phyloP scores from a whole-genome alignment of 2,113 vertebrate genomes.

The Paradisaea rubra region DNA sequence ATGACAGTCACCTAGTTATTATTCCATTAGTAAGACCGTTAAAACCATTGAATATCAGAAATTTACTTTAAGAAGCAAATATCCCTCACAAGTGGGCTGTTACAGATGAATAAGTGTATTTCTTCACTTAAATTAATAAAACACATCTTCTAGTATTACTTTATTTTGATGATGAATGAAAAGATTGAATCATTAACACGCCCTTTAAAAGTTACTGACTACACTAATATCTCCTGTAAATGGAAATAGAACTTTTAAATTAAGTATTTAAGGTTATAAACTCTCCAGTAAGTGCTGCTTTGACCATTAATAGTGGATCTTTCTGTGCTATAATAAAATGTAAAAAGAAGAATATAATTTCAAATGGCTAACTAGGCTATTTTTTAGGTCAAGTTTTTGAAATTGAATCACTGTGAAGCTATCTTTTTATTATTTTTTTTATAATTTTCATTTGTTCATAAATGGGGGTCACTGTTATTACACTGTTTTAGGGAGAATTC shows the following conservation, averaged over 20 bases:
- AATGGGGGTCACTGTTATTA: not conserved
- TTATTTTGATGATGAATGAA: conserved; percentile 66
- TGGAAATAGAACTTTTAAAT: conserved; percentile 66
- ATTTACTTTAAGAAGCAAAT: conserved; percentile 57
- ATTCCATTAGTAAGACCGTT: conserved; percentile 74
- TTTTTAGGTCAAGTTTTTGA: not conserved
- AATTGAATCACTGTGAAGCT: not conserved
- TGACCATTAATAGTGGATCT: conserved; percentile 58
- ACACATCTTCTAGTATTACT: conserved; percentile 57
- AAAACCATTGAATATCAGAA: conserved; percentile 56
- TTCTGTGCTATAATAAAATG: not conserved
- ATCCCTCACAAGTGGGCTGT: conserved; percentile 52
- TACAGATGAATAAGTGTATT: conserved; percentile 73
- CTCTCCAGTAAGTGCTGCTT: conserved; percentile 63
- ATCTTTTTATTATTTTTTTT: not conserved
- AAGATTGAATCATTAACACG: conserved; percentile 68
- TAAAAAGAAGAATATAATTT: conserved; percentile 10
- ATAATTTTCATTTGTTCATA: not conserved
- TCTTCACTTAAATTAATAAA: conserved; percentile 71
- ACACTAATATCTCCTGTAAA: conserved; percentile 67
- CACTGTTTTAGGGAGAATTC: not conserved
- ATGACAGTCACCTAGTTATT: conserved; percentile 53
- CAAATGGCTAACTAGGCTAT: conserved; percentile 14
- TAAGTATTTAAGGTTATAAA: conserved; percentile 65
- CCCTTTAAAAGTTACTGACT: conserved; percentile 70